Conservation (phyloP, 2,797 vertebrate species). For the Harpagifer antarcticus region DNA sequence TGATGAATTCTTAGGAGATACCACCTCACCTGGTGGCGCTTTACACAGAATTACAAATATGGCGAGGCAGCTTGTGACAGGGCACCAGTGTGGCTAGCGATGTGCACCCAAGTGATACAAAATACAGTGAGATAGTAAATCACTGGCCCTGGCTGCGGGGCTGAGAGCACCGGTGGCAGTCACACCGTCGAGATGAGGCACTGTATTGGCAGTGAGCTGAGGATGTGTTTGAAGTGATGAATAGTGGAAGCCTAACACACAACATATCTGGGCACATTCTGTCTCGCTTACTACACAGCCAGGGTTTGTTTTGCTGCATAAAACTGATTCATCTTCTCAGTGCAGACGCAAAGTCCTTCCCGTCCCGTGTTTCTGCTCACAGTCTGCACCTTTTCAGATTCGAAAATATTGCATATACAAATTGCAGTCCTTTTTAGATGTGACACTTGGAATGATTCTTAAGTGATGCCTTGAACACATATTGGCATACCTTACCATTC, state of each 20-base stretch:
- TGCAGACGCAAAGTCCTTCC: slow-evolving; percentile 46
- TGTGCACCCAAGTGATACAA: slow-evolving; percentile 76
- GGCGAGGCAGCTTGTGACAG: slow-evolving; percentile 63
- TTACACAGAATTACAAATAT: slow-evolving; percentile 72
- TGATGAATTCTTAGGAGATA: slow-evolving; percentile 68
- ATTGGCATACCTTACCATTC: slow-evolving; percentile 16
- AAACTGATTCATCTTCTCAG: slow-evolving; percentile 69
- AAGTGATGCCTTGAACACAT: slow-evolving; percentile 20
- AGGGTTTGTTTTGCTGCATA: slow-evolving; percentile 54
- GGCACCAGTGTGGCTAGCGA: slow-evolving; percentile 61
- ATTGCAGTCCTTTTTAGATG: slow-evolving; percentile 23
- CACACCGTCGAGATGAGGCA: slow-evolving; percentile 63
- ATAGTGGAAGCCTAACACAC: slow-evolving; percentile 70
- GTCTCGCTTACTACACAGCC: slow-evolving; percentile 60
- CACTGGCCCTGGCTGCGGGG: slow-evolving; percentile 68
- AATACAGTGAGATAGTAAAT: slow-evolving; percentile 81
- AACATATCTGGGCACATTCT: slow-evolving; percentile 65
- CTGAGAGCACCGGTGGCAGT: slow-evolving; percentile 58
- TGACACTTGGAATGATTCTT: slow-evolving; percentile 28
- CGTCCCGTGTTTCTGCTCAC: slow-evolving; percentile 30
- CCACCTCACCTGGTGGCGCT: slow-evolving; percentile 56
- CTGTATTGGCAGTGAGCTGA: slow-evolving; percentile 66
- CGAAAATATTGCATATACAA: slow-evolving; percentile 22
- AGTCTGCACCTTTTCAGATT: slow-evolving; percentile 58
- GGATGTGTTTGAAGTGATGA: slow-evolving; percentile 73